A percentile compares a stretch with the other conserved stretches of the same genome.
Conservation (phyloP, 2,888 invertebrate species). For the Stenolophus ochropezus region DNA sequence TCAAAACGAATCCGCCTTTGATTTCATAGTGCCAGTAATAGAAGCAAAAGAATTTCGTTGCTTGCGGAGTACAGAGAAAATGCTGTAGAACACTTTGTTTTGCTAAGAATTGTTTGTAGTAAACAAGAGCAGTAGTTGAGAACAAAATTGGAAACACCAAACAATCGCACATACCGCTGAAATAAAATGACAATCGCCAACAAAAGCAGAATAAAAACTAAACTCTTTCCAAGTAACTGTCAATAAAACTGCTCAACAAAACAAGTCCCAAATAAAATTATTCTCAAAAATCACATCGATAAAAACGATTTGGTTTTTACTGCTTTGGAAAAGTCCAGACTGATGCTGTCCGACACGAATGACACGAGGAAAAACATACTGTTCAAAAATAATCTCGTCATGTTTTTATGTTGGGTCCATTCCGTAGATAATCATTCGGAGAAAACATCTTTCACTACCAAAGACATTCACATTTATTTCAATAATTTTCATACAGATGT, state of each 20-base stretch:
- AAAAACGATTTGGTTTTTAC: conserved; percentile 47
- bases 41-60: conserved; percentile 5
- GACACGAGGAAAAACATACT: conserved; percentile 12
- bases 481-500: background rate
- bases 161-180: conserved; percentile 35
- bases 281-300: conserved; percentile 46
- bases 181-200: conserved; percentile 39
- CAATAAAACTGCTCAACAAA: conserved; percentile 38
- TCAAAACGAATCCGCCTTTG: background rate
- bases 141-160: conserved; percentile 30
- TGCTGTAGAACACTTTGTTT: conserved; percentile 25
- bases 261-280: conserved; percentile 42
- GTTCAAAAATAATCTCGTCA: conserved; percentile 7
- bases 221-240: conserved; percentile 43
- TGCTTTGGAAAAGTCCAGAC: conserved; percentile 14
- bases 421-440: background rate
- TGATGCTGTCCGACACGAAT: conserved; percentile 7
- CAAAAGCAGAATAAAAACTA: conserved; percentile 32
- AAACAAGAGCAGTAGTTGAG: conserved; percentile 19
- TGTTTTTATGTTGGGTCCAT: background rate
- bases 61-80: conserved; percentile 1
- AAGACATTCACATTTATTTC: background rate
- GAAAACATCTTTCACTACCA: background rate
- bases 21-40: background rate
- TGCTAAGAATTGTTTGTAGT: conserved; percentile 19